Conservation (phyloP, 1,140 invertebrate species). For the Nomia melanderi region DNA sequence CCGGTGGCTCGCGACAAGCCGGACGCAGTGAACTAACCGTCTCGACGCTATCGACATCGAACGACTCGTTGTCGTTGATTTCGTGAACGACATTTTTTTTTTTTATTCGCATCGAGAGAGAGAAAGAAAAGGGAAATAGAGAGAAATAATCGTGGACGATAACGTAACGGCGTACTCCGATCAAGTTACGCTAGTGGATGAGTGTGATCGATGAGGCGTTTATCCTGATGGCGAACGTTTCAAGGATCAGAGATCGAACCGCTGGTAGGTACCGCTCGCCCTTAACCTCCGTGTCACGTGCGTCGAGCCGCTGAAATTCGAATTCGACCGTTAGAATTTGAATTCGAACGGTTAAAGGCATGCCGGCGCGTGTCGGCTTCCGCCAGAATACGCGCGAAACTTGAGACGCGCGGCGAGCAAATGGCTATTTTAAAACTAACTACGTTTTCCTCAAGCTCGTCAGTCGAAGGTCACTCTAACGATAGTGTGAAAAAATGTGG, state of each 20-base stretch:
- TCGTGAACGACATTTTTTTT: background rate
- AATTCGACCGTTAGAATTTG: background rate
- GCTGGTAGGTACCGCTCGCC: background rate
- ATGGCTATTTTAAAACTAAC: conserved; percentile 39
- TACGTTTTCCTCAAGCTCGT: conserved; percentile 6
- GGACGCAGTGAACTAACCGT: conserved; percentile 61
- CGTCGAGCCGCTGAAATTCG: conserved; percentile 2
- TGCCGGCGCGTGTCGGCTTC: conserved; percentile 33
- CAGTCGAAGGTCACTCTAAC: conserved; percentile 31
- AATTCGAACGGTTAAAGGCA: conserved; percentile 13
- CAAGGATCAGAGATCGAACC: background rate
- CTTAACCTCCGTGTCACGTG: background rate
- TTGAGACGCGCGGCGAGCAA: conserved; percentile 35
- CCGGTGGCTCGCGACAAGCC: conserved; percentile 59
- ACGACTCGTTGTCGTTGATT: conserved; percentile 17
- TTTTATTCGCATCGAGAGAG: too few species aligned
- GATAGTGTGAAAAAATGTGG: background rate
- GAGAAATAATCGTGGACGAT: background rate
- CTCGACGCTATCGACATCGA: conserved; percentile 51
- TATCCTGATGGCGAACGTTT: too few species aligned
- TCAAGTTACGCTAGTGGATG: background rate
- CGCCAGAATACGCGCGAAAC: conserved; percentile 42
- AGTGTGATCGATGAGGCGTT: background rate
- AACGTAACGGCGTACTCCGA: background rate
- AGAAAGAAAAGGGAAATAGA: too few species aligned